These are phyloP conservation scores for Xestoiulus laeticollis DNA, from an alignment of 2,888 invertebrate species.

Conservation along the genomic window DNA sequence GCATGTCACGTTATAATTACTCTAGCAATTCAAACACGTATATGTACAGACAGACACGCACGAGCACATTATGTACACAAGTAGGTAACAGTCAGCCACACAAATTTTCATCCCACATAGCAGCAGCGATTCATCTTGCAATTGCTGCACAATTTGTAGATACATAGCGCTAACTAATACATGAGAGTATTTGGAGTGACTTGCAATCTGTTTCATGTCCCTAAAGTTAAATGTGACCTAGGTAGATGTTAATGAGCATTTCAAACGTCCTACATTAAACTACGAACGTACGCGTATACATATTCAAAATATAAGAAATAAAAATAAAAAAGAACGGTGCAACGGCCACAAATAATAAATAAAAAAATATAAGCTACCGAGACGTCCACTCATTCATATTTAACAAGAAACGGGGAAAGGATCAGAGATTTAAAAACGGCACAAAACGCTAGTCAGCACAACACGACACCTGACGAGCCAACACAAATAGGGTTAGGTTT, in stretches of 20 bases:
- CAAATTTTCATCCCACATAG: neutral
- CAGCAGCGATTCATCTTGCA: neutral
- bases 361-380: constrained; percentile 30
- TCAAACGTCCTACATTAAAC: neutral
- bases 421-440: neutral
- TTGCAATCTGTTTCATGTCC: neutral
- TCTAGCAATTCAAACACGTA: neutral
- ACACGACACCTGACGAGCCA: constrained; percentile 15
- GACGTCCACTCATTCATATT: neutral
- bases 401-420: neutral
- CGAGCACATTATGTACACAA: neutral
- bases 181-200: neutral
- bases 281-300: constrained; percentile 13
- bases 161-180: constrained; percentile 8
- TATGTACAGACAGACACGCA: neutral
- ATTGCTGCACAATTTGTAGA: neutral
- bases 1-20: neutral
- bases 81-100: neutral
- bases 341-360: neutral
- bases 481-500: neutral
- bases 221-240: constrained; percentile 13
- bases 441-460: constrained; percentile 17
- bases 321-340: neutral
- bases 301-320: neutral
- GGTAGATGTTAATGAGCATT: constrained; percentile 33